Conservation (phyloP, 2,797 vertebrate species). For the Sandelia bainsii region DNA sequence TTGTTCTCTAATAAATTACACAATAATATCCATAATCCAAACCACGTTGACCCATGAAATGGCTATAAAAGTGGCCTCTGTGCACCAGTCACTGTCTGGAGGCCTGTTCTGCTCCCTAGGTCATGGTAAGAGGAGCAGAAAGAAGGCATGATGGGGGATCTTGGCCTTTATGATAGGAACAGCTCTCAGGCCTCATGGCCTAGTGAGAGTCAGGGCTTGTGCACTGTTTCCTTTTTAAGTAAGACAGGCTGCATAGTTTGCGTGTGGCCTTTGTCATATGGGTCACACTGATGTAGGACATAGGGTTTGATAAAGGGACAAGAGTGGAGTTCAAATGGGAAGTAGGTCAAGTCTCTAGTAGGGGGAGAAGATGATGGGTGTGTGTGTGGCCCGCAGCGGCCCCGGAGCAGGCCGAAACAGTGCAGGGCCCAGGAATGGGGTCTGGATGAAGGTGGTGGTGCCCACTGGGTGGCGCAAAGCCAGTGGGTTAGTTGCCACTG, state of each 20-base stretch:
- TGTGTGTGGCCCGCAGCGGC: constrained; percentile 90
- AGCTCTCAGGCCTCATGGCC: constrained; percentile 63
- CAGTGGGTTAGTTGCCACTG: constrained; percentile 90
- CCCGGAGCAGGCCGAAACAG: constrained; percentile 93
- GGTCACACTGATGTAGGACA: constrained; percentile 74
- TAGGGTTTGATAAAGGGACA: constrained; percentile 63
- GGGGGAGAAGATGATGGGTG: constrained; percentile 94
- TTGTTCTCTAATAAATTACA: constrained; percentile 85
- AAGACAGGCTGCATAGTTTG: constrained; percentile 86
- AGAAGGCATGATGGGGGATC: constrained; percentile 80
- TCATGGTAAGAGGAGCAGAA: constrained; percentile 77
- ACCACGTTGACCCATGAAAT: constrained; percentile 78
- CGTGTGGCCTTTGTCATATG: constrained; percentile 73
- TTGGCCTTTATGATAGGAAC: constrained; percentile 76
- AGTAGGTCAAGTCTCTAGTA: constrained; percentile 84
- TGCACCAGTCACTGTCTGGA: constrained; percentile 74
- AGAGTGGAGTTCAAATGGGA: constrained; percentile 49
- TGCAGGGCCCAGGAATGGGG: constrained; percentile 92
- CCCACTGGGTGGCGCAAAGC: constrained; percentile 90
- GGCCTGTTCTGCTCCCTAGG: constrained; percentile 73
- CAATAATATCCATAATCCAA: constrained; percentile 80
- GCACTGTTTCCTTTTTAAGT: constrained; percentile 74
- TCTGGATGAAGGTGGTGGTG: constrained; percentile 91
- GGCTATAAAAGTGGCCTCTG: constrained; percentile 78
- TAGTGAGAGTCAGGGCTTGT: constrained; percentile 59